These are phyloP conservation scores for Dendropsophus ebraccatus DNA, from an alignment of 2,113 vertebrate species.

Conservation along the genomic window DNA sequence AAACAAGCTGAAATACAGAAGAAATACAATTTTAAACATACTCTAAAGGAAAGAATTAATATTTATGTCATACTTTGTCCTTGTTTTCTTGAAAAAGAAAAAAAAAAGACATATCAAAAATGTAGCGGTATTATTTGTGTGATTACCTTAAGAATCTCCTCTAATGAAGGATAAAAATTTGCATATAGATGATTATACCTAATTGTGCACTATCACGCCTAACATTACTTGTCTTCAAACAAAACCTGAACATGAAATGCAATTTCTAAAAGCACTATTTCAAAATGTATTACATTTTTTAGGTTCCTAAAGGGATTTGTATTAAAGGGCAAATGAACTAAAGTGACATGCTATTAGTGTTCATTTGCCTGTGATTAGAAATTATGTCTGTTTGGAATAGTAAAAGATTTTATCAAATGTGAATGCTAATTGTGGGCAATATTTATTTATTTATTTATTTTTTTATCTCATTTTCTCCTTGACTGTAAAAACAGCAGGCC, in stretches of 20 bases:
- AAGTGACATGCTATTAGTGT: constrained; percentile 16
- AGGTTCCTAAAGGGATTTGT: constrained; percentile 6
- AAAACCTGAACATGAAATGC: neutral
- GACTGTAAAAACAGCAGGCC: neutral
- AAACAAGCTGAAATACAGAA: too few relatives aligned
- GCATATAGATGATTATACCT: neutral
- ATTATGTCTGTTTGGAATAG: constrained; percentile 1
- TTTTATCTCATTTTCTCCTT: neutral
- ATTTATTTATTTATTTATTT: neutral
- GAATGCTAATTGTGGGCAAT: neutral
- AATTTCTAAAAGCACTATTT: neutral
- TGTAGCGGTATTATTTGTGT: neutral
- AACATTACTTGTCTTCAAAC: neutral
- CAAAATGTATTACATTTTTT: neutral
- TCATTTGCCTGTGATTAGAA: constrained; percentile 15
- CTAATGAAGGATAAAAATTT: neutral
- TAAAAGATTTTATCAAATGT: neutral
- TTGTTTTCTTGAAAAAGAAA: too few relatives aligned
- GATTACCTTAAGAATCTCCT: neutral
- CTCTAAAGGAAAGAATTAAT: neutral
- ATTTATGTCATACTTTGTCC: neutral
- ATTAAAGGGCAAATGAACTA: constrained; percentile 7
- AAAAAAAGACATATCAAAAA: neutral
- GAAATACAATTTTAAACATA: neutral
- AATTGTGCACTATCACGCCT: neutral